Base-by-base conservation (phyloP, 2,888 invertebrate species). In the Nasonia oneida region DNA sequence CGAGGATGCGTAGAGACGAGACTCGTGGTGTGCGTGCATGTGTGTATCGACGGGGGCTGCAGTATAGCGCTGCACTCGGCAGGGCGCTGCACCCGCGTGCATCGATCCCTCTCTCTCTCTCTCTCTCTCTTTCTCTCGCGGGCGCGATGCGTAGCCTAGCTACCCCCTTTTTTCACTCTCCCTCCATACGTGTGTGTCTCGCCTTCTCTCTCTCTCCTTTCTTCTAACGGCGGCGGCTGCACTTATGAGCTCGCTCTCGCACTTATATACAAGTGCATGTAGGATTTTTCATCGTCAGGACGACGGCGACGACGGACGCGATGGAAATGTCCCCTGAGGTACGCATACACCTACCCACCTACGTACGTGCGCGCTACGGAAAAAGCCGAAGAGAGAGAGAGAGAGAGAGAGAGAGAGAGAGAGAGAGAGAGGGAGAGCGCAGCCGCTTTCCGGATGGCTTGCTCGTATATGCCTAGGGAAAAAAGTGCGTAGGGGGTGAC, bases 31-130 rank as follows among this genome's bases (percentile, higher is more conserved):
- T 23, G 8, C 4, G 10, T n/a, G 42, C 33, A 18, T 23, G 81
- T 15, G 39, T 5, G 67, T 57, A 67, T 3, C 18, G 74, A 71
- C 47, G 57, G 37, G 18, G 75, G 71, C 61, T 50, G 75, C 50
- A 80, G 50, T 87, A 89, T 90, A 89, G 88, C 88, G 89, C 86
- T 86, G 86, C 90, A 92, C 92, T 92, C 91, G 90, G 90, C 89
- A 92, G 92, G 92, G 92, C 93, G 92, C 91, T 93, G 93, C 92
- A 93, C 93, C 90, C 92, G 91, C 90, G 91, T 90, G 91, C 93
- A 92, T 93, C 91, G 93, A 92, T 93, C 92, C 92, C 91, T 80
- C 88, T 86, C 84, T 85, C 79, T 84, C 91, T 80, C 88, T 86
- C 84, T 85, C 79, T 84, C 86, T 86, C 86, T 61, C 57, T 10